phyloP scores from a whole-genome alignment of 2,113 vertebrate species.

The Irena cyanogastra region DNA sequence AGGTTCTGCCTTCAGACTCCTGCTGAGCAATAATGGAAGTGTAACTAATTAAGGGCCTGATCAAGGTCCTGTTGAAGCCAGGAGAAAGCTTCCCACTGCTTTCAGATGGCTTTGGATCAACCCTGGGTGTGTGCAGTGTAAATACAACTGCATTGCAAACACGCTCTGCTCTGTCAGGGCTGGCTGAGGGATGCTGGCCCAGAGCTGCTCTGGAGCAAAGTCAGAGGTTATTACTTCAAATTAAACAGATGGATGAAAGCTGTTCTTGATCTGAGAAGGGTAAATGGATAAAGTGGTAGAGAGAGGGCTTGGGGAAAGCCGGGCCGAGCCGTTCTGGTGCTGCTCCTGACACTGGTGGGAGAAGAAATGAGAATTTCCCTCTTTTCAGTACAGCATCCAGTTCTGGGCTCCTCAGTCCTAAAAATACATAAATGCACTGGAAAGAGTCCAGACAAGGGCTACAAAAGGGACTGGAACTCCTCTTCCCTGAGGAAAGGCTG shows the following conservation, averaged over 20 bases:
- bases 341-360: neutral
- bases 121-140: neutral
- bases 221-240: neutral
- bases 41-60: slow-evolving; percentile 34
- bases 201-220: neutral
- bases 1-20: slow-evolving; percentile 13
- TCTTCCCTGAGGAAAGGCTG: neutral
- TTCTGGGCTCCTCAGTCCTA: neutral
- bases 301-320: neutral
- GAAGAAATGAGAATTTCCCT: neutral
- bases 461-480: neutral
- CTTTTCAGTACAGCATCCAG: neutral
- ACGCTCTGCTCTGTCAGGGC: neutral
- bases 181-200: neutral
- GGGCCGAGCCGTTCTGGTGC: neutral
- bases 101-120: slow-evolving; percentile 12
- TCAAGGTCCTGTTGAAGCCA: slow-evolving; percentile 3
- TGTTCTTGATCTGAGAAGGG: neutral
- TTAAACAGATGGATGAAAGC: neutral
- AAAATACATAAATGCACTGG: neutral
- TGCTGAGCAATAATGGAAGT: slow-evolving; percentile 36
- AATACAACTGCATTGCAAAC: neutral
- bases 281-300: neutral
- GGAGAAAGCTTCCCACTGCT: slow-evolving; percentile 13
- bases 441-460: neutral